A percentile compares a stretch with the other conserved stretches of the same genome.
Evolutionary conservation across 2,113 vertebrate species (phyloP).

Genomic region (Dunckerocampus dactyliophorus): DNA sequence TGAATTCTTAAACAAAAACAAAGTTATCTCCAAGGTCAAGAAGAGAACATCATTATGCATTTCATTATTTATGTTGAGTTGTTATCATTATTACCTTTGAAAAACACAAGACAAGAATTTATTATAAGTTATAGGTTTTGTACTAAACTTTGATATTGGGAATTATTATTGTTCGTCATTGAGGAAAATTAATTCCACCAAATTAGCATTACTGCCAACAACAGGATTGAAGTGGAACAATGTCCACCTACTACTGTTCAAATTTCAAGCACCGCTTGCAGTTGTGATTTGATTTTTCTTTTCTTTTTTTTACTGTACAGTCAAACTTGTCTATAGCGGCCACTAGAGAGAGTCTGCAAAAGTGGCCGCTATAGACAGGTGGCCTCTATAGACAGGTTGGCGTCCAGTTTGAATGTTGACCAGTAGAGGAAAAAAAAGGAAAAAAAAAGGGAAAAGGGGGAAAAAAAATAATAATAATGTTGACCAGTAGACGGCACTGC

Average conservation of each 20-base stretch:
- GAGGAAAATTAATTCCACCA: neutral
- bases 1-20: neutral
- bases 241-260: neutral
- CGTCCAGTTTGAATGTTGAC: too few relatives aligned
- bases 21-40: neutral
- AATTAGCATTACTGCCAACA: neutral
- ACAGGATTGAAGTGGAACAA: neutral
- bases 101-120: neutral
- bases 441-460: too few relatives aligned
- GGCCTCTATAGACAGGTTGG: too few relatives aligned
- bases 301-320: too few relatives aligned
- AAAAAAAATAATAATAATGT: too few relatives aligned
- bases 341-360: too few relatives aligned
- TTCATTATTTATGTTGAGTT: neutral
- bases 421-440: too few relatives aligned
- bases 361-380: too few relatives aligned
- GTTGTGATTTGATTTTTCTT: too few relatives aligned
- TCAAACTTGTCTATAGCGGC: too few relatives aligned
- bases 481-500: too few relatives aligned
- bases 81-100: neutral
- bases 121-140: neutral
- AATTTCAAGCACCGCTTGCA: neutral
- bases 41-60: neutral
- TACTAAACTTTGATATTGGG: neutral
- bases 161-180: neutral